Percentiles rank a stretch among this genome's conserved stretches.
These are phyloP conservation scores for Cotesia chilonis DNA, from an alignment of 1,140 invertebrate species.

Conservation along the genomic window DNA sequence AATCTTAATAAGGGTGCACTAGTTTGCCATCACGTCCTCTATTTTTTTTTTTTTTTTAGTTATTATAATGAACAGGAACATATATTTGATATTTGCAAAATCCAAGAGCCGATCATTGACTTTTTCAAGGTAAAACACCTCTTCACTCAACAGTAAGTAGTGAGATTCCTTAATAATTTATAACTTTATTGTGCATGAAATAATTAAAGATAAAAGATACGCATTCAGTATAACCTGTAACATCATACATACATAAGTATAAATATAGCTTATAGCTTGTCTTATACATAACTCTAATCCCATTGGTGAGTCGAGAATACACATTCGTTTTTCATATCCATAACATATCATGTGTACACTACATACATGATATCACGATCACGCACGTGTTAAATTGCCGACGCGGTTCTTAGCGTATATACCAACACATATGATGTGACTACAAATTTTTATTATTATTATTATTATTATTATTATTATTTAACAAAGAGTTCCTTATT, in stretches of 20 bases:
- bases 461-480: not conserved
- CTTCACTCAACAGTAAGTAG: too few species aligned
- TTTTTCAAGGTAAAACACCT: too few species aligned
- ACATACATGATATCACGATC: constrained; percentile 16
- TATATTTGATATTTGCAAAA: too few species aligned
- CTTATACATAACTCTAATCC: not conserved
- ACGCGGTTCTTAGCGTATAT: constrained; percentile 16
- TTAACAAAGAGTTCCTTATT: too few species aligned
- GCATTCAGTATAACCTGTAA: not conserved
- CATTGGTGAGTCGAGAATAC: not conserved
- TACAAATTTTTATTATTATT: not conserved
- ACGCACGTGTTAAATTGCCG: constrained; percentile 24
- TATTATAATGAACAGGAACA: too few species aligned
- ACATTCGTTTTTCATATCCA: constrained; percentile 6
- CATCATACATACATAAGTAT: constrained; percentile 12
- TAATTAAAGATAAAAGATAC: too few species aligned
- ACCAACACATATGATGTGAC: not conserved
- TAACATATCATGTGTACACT: constrained; percentile 9
- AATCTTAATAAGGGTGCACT: constrained; percentile 66
- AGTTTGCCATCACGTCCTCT: constrained; percentile 42
- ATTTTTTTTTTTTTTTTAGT: constrained; percentile 3
- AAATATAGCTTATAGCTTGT: constrained; percentile 16
- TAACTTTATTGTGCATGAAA: too few species aligned
- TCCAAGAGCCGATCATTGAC: too few species aligned
- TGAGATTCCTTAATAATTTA: too few species aligned